Percentiles rank a stretch among this genome's conserved stretches.
Conservation (phyloP, 2,888 invertebrate genomes). For the Chrysolina americana region DNA sequence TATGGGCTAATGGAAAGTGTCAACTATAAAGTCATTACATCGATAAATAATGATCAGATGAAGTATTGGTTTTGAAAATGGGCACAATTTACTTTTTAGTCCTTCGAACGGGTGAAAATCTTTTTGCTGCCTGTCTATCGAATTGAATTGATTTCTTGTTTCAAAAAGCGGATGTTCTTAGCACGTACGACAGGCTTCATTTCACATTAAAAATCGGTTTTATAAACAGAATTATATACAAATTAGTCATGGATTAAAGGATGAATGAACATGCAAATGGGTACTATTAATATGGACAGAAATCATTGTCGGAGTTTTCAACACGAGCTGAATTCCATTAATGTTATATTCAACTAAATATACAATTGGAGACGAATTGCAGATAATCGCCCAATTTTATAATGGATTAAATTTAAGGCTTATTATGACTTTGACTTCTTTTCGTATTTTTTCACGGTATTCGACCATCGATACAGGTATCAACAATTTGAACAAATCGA, state of each 20-base stretch:
- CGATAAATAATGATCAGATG: not conserved
- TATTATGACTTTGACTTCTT: too few relatives aligned
- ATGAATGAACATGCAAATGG: constrained; percentile 49
- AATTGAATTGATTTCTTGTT: constrained; percentile 48
- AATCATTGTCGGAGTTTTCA: constrained; percentile 23
- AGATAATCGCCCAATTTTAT: too few relatives aligned
- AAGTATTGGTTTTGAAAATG: constrained; percentile 52
- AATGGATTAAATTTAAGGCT: too few relatives aligned
- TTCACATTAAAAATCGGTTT: constrained; percentile 62
- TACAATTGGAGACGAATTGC: not conserved
- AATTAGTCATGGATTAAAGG: constrained; percentile 61
- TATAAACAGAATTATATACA: constrained; percentile 61
- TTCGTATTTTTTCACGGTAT: too few relatives aligned
- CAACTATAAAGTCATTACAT: not conserved
- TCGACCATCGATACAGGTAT: too few relatives aligned
- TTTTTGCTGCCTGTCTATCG: constrained; percentile 48
- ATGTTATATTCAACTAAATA: not conserved
- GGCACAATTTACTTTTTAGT: constrained; percentile 59
- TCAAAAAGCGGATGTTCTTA: constrained; percentile 55
- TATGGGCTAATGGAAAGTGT: not conserved
- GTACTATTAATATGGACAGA: constrained; percentile 45
- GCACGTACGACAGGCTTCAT: constrained; percentile 57
- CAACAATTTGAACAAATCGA: too few relatives aligned
- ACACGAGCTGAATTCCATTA: not conserved
- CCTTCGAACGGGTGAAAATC: constrained; percentile 52